Percentiles rank a stretch among this genome's conserved stretches.
Conservation (phyloP, 2,888 invertebrate species). For the Boloria euphrosyne region DNA sequence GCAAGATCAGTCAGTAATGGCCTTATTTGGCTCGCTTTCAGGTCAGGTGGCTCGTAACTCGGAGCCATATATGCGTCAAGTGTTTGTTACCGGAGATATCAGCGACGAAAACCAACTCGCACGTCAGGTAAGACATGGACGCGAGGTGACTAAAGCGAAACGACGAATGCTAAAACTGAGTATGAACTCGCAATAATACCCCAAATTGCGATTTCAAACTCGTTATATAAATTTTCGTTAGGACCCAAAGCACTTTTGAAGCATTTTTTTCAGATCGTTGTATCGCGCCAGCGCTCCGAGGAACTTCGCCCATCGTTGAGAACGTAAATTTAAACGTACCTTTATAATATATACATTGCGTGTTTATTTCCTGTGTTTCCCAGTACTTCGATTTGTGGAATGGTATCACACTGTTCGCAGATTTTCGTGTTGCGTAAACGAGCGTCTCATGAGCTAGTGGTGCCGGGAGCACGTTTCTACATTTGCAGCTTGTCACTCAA, state of each 20-base stretch:
- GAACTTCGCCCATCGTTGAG: conserved; percentile 60
- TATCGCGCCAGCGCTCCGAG: conserved; percentile 55
- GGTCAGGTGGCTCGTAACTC: conserved; percentile 94
- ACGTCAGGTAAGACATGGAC: conserved; percentile 83
- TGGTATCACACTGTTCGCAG: conserved; percentile 71
- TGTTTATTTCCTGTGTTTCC: conserved; percentile 41
- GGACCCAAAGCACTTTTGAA: conserved; percentile 66
- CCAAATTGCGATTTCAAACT: conserved; percentile 65
- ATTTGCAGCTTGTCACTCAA: conserved; percentile 96
- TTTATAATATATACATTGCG: conserved; percentile 36
- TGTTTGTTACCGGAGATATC: conserved; percentile 88
- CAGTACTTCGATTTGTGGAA: conserved; percentile 35
- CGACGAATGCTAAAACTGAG: conserved; percentile 45
- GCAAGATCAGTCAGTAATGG: conserved; percentile 59
- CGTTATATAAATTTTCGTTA: conserved; percentile 43
- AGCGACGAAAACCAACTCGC: conserved; percentile 83
- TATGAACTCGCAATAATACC: conserved; percentile 64
- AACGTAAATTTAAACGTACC: conserved; percentile 66
- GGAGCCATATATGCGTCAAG: conserved; percentile 98
- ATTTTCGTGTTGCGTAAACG: conserved; percentile 96
- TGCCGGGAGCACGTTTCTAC: conserved; percentile 95
- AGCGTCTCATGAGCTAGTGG: conserved; percentile 93
- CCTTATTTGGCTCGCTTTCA: conserved; percentile 74
- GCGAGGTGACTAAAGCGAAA: conserved; percentile 26
- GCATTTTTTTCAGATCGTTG: conserved; percentile 72